These are phyloP conservation scores for Zhengitettix transpicula DNA, from an alignment of 2,888 invertebrate genomes.

Conservation along the genomic window DNA sequence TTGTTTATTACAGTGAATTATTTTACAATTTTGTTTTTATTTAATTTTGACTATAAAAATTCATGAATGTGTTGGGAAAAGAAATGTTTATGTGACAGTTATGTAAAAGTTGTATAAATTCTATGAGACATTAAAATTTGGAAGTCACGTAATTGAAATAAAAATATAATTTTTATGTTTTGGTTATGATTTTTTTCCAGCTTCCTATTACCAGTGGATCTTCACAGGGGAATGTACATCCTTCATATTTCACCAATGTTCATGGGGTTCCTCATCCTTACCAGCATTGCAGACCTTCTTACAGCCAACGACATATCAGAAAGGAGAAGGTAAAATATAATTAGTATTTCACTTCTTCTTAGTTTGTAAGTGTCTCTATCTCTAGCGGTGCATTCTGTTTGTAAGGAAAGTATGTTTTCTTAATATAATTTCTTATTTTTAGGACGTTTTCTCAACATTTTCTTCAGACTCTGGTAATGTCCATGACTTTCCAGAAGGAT, in stretches of 20 bases:
- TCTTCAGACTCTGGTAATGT: constrained; percentile 67
- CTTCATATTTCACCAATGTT: constrained; percentile 7
- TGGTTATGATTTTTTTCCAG: too few species aligned
- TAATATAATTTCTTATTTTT: not conserved
- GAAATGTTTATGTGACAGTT: too few species aligned
- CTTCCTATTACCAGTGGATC: too few species aligned
- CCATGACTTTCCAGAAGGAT: constrained; percentile 45
- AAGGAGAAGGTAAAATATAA: constrained; percentile 28
- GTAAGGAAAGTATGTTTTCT: not conserved
- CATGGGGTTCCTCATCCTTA: constrained; percentile 20
- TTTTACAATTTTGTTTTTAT: too few species aligned
- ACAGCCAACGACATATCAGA: constrained; percentile 22
- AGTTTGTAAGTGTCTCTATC: not conserved
- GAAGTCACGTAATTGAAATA: too few species aligned
- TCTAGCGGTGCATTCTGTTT: not conserved
- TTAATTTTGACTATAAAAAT: too few species aligned
- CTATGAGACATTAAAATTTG: too few species aligned
- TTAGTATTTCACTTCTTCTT: not conserved
- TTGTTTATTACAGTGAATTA: too few species aligned
- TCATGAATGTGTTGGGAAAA: too few species aligned
- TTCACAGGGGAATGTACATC: constrained; percentile 5
- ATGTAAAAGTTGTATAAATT: too few species aligned
- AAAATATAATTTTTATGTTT: too few species aligned
- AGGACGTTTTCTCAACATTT: constrained; percentile 45
- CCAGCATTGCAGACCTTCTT: constrained; percentile 16